These are phyloP conservation scores for Rhagoletis zephyria DNA, from an alignment of 1,140 invertebrate genomes.

Conservation along the genomic window DNA sequence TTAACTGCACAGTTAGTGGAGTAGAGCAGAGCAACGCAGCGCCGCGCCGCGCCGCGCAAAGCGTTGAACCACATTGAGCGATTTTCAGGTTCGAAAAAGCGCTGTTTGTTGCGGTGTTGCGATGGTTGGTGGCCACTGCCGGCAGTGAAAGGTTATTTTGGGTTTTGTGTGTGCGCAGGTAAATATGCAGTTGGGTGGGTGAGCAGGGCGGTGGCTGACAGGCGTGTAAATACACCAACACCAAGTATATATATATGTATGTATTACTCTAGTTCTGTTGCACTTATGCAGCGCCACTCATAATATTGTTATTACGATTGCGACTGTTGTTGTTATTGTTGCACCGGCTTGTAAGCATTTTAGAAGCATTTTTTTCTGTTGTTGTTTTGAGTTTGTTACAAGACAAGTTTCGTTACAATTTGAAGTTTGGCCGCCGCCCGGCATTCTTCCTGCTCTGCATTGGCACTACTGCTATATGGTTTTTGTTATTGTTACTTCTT, in stretches of 20 bases:
- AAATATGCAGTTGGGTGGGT: background rate
- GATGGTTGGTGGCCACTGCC: background rate
- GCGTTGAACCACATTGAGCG: no score
- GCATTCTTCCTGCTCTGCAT: background rate
- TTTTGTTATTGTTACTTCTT: no score
- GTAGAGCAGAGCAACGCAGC: background rate
- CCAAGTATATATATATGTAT: background rate
- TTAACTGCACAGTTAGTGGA: background rate
- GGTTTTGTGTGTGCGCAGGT: background rate
- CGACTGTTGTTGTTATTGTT: background rate
- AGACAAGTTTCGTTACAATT: slow-evolving; percentile 53
- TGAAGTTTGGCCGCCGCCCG: slow-evolving; percentile 35
- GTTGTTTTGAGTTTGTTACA: slow-evolving; percentile 5
- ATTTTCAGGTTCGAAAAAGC: background rate
- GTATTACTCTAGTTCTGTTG: slow-evolving; percentile 17
- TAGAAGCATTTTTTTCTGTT: background rate
- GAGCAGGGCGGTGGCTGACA: background rate
- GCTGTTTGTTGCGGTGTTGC: background rate
- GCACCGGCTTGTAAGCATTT: background rate
- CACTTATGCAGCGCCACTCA: background rate
- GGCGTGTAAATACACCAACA: slow-evolving; percentile 28
- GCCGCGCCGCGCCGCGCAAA: no score
- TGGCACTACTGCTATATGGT: background rate
- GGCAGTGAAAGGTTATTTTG: slow-evolving; percentile 53
- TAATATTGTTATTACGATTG: background rate